Evolutionary conservation across 1,140 invertebrate species (phyloP).

Genomic region (Solenopsis fugax): DNA sequence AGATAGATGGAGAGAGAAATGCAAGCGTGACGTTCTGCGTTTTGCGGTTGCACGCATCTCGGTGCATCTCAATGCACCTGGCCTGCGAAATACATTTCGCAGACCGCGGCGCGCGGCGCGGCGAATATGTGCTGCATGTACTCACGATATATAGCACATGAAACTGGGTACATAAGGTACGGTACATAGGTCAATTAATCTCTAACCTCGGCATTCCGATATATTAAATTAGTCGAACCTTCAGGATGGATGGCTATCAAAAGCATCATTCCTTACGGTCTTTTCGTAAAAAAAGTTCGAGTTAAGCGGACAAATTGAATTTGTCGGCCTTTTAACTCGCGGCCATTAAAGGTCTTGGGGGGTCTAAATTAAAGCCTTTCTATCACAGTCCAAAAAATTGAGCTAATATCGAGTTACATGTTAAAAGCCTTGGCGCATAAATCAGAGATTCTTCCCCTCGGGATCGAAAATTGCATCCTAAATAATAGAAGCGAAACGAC

Average conservation of each 20-base stretch:
- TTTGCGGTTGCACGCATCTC: constrained; percentile 55
- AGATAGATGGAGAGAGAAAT: background rate
- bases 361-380: background rate
- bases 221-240: constrained; percentile 30
- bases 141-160: background rate
- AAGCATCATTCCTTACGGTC: background rate
- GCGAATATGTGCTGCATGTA: background rate
- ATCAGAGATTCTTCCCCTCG: background rate
- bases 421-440: constrained; percentile 25
- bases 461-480: constrained; percentile 8
- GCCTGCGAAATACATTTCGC: constrained; percentile 49
- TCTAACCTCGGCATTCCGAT: constrained; percentile 20
- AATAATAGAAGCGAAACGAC: background rate
- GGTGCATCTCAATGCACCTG: constrained; percentile 37
- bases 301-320: constrained; percentile 40
- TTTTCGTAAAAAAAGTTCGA: background rate
- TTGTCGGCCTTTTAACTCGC: constrained; percentile 14
- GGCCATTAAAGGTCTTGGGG: background rate
- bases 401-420: constrained; percentile 15
- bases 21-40: constrained; percentile 41
- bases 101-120: constrained; percentile 32
- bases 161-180: background rate
- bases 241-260: background rate
- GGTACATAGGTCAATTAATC: constrained; percentile 31
- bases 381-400: constrained; percentile 12